Percentiles rank a stretch among this genome's conserved stretches.
phyloP scores from a whole-genome alignment of 2,113 vertebrate species.

The Hyperoodon ampullatus region DNA sequence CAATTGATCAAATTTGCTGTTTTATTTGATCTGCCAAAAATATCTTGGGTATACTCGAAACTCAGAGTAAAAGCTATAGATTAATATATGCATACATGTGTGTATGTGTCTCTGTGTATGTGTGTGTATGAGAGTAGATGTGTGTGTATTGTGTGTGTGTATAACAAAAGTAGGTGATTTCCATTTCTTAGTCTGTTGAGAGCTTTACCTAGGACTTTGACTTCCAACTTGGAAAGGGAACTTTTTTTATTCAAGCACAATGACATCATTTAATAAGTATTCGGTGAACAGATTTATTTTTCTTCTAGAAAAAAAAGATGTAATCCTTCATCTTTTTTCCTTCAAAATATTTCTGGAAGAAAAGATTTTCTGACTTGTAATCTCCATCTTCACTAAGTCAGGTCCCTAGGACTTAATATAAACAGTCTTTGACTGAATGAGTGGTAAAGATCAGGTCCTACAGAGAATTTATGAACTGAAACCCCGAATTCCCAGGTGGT shows the following conservation, averaged over 20 bases:
- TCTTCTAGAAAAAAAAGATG: background rate
- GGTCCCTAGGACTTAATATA: conserved; percentile 30
- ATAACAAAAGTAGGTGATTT: background rate
- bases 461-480: conserved; percentile 6
- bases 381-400: background rate
- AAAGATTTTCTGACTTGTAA: conserved; percentile 1
- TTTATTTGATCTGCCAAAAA: background rate
- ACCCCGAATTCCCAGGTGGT: background rate
- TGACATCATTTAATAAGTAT: background rate
- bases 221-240: background rate
- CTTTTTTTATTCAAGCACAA: background rate
- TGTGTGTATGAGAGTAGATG: background rate
- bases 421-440: conserved; percentile 53
- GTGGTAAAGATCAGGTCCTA: conserved; percentile 22
- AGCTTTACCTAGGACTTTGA: conserved; percentile 3
- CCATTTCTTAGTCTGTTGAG: background rate
- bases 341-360: conserved; percentile 48
- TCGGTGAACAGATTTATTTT: conserved; percentile 22
- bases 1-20: background rate
- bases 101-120: background rate
- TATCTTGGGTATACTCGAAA: background rate
- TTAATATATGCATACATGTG: background rate
- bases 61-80: background rate
- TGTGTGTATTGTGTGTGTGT: background rate
- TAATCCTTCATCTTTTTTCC: conserved; percentile 42